phyloP scores from a whole-genome alignment of 2,113 vertebrate genomes.

The Phyllostomus hastatus region DNA sequence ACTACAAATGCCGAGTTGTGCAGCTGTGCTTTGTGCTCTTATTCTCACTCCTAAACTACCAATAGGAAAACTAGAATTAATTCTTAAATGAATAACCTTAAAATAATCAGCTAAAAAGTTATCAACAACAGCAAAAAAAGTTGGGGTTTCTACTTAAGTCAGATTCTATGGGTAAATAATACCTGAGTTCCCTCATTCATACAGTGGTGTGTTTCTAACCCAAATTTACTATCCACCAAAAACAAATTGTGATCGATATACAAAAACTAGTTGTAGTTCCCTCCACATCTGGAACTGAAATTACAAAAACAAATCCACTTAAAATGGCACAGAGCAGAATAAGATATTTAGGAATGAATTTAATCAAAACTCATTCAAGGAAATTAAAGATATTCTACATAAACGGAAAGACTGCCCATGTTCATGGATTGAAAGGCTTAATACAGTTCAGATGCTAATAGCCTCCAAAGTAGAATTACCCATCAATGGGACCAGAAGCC shows the following conservation, averaged over 20 bases:
- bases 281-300: not conserved
- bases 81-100: not conserved
- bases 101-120: conserved; percentile 13
- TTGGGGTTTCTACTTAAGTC: not conserved
- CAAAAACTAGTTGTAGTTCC: not conserved
- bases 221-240: not conserved
- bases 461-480: not conserved
- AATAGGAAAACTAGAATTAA: not conserved
- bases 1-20: not conserved
- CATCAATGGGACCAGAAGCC: not conserved
- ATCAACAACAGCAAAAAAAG: not conserved
- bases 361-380: not conserved
- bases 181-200: not conserved
- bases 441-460: not conserved
- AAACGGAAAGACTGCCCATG: not conserved
- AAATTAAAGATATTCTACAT: not conserved
- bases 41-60: not conserved
- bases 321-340: not conserved
- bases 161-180: not conserved
- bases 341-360: conserved; percentile 12
- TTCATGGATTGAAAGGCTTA: not conserved
- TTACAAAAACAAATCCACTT: not conserved
- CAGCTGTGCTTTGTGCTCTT: not conserved
- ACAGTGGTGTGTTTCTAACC: not conserved
- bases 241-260: not conserved